phyloP scores from a whole-genome alignment of 2,888 invertebrate genomes.

The Pyrgus malvae region DNA sequence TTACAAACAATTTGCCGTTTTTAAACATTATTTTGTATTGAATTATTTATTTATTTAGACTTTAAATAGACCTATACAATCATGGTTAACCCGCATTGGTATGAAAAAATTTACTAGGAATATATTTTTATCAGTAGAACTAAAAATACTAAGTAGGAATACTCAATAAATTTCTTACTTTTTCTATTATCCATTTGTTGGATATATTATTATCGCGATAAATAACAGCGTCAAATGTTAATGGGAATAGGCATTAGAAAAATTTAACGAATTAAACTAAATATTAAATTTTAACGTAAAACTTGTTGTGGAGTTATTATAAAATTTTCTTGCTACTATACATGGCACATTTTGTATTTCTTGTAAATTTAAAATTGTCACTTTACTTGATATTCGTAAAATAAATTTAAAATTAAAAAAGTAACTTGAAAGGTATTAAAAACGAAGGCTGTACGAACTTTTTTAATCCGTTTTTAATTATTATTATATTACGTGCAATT shows the following conservation, averaged over 20 bases:
- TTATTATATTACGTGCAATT: background rate
- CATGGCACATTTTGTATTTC: conserved; percentile 29
- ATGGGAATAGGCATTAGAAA: background rate
- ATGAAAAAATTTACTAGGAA: too few relatives aligned
- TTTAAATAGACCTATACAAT: too few relatives aligned
- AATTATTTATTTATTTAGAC: too few relatives aligned
- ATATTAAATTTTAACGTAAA: conserved; percentile 6
- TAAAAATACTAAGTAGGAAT: too few relatives aligned
- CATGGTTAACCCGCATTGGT: too few relatives aligned
- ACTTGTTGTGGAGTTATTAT: conserved; percentile 8
- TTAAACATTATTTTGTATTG: too few relatives aligned
- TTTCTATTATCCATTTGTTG: too few relatives aligned
- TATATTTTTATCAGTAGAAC: too few relatives aligned
- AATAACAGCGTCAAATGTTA: too few relatives aligned
- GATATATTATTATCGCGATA: too few relatives aligned
- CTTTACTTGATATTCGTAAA: background rate
- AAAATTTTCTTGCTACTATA: conserved; percentile 13
- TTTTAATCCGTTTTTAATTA: conserved; percentile 1
- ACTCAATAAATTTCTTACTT: too few relatives aligned
- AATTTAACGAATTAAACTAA: conserved; percentile 26
- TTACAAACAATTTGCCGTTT: too few relatives aligned
- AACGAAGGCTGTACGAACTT: background rate
- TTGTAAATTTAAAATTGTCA: conserved; percentile 41
- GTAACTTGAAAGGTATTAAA: background rate
- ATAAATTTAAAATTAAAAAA: background rate